Evolutionary conservation across 2,797 vertebrate genomes (phyloP).

Genomic region (Calcarius lapponicus): DNA sequence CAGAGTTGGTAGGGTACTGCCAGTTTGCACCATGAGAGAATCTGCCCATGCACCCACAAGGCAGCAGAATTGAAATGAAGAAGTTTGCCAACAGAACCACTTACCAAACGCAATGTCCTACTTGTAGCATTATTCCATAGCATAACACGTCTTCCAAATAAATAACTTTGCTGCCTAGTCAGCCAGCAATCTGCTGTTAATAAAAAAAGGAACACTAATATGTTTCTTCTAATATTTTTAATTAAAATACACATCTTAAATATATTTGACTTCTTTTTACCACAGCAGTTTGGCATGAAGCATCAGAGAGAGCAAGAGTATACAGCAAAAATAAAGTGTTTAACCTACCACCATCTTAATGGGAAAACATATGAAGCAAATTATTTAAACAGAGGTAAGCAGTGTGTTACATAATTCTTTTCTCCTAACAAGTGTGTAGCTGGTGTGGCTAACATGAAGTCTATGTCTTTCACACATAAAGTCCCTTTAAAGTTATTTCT

Average conservation of each 20-base stretch:
- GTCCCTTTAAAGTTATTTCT: not conserved
- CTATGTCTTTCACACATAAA: not conserved
- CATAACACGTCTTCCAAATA: conserved; percentile 22
- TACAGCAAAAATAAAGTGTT: conserved; percentile 44
- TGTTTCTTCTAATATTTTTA: conserved; percentile 62
- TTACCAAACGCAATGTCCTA: not conserved
- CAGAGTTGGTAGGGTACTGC: not conserved
- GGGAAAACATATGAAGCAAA: conserved; percentile 19
- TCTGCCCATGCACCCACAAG: not conserved
- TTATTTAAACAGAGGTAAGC: conserved; percentile 39
- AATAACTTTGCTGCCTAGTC: conserved; percentile 3
- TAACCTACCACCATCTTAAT: conserved; percentile 23
- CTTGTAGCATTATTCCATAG: conserved; percentile 11
- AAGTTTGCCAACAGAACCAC: not conserved
- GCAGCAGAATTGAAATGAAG: not conserved
- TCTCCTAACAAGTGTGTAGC: not conserved
- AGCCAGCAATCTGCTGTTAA: conserved; percentile 59
- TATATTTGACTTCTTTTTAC: conserved; percentile 39
- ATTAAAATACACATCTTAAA: conserved; percentile 61
- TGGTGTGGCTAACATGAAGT: not conserved
- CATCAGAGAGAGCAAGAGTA: conserved; percentile 6
- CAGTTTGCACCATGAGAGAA: not conserved
- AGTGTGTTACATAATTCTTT: not conserved
- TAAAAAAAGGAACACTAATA: conserved; percentile 51
- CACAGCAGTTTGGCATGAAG: conserved; percentile 54